phyloP scores from a whole-genome alignment of 2,113 vertebrate species.

The Corythaixoides concolor region DNA sequence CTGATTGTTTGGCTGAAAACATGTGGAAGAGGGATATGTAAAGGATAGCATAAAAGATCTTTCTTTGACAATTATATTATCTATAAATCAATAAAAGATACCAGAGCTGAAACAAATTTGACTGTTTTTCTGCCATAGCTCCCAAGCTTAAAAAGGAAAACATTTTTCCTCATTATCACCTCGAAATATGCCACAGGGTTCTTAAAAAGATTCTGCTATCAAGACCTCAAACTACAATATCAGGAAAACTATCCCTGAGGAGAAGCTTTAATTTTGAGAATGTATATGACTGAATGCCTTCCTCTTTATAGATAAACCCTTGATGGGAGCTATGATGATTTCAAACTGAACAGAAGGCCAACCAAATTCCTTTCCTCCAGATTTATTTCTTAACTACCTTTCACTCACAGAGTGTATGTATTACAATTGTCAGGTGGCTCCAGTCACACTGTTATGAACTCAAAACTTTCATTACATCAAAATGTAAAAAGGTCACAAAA shows the following conservation, averaged over 20 bases:
- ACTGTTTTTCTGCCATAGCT: neutral
- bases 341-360: slow-evolving; percentile 42
- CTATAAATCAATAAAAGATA: neutral
- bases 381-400: slow-evolving; percentile 54
- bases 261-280: slow-evolving; percentile 53
- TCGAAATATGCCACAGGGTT: neutral
- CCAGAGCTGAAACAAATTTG: neutral
- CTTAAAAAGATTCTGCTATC: slow-evolving; percentile 16
- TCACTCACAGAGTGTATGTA: slow-evolving; percentile 10
- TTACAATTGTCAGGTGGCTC: slow-evolving; percentile 29
- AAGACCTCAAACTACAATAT: neutral
- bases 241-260: slow-evolving; percentile 5
- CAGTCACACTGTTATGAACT: neutral
- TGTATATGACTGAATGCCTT: slow-evolving; percentile 44
- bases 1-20: neutral
- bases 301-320: slow-evolving; percentile 23
- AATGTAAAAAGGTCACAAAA: slow-evolving; percentile 45
- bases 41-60: neutral
- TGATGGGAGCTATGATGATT: slow-evolving; percentile 10
- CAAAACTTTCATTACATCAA: slow-evolving; percentile 53
- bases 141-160: slow-evolving; percentile 5
- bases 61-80: neutral
- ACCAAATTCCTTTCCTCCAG: slow-evolving; percentile 15
- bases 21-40: neutral
- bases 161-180: neutral